Conservation (phyloP, 2,888 invertebrate genomes). For the Coelinius sp. region DNA sequence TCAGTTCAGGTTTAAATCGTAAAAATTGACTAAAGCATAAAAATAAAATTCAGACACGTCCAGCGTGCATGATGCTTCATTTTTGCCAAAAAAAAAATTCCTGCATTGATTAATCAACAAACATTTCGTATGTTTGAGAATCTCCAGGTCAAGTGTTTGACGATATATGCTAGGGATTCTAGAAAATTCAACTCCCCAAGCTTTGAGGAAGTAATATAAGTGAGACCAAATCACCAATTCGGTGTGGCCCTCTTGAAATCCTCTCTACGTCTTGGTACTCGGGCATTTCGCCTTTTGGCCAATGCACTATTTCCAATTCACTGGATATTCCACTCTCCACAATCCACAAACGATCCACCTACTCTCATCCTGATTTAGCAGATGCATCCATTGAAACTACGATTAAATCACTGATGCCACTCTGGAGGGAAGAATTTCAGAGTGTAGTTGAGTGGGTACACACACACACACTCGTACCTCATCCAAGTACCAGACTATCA, state of each 20-base stretch:
- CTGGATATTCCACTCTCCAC: conserved; percentile 9
- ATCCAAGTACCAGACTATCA: neutral
- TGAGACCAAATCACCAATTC: conserved; percentile 21
- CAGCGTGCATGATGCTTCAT: neutral
- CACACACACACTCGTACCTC: conserved; percentile 3
- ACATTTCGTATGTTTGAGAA: neutral
- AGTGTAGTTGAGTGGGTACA: conserved; percentile 5
- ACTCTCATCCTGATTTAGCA: conserved; percentile 8
- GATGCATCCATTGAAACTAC: conserved; percentile 11
- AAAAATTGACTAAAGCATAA: conserved; percentile 15
- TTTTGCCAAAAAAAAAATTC: neutral
- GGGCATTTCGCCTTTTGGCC: conserved; percentile 16
- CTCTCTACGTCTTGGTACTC: conserved; percentile 15
- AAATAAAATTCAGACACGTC: neutral
- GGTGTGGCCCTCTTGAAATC: conserved; percentile 14
- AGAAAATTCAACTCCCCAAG: conserved; percentile 20
- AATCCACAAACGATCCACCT: neutral
- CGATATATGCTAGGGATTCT: conserved; percentile 10
- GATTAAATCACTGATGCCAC: conserved; percentile 23
- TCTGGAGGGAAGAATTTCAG: conserved; percentile 18
- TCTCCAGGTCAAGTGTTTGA: neutral
- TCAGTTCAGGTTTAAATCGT: neutral
- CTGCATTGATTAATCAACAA: neutral
- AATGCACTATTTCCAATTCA: conserved; percentile 34
- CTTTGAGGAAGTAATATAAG: conserved; percentile 10